These are phyloP conservation scores for Pardalotus punctatus DNA, from an alignment of 2,113 vertebrate genomes.

Conservation along the genomic window DNA sequence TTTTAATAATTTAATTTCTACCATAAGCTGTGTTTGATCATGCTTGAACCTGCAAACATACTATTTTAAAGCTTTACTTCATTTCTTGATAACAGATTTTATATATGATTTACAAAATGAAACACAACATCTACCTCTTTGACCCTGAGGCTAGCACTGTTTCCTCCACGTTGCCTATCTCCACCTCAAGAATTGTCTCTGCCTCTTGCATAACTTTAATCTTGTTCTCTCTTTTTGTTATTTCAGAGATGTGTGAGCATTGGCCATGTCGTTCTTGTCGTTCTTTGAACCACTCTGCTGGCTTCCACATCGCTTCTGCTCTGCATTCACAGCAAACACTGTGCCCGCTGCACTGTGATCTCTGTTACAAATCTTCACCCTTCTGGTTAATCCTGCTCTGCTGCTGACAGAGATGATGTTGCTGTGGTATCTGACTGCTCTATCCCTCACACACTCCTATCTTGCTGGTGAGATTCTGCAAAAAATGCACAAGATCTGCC, in stretches of 20 bases:
- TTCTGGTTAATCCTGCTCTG: not conserved
- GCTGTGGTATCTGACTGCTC: not conserved
- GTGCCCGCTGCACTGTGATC: not conserved
- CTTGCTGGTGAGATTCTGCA: not conserved
- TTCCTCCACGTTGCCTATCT: accelerated
- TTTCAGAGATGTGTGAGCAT: not conserved
- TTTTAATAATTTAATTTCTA: not conserved
- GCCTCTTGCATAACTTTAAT: not conserved
- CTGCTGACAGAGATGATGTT: not conserved
- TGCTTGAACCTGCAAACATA: not conserved
- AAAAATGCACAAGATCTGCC: not conserved
- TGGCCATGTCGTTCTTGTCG: not conserved
- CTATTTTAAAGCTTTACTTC: not conserved
- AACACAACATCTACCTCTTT: not conserved
- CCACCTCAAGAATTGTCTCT: not conserved
- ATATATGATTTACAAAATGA: not conserved
- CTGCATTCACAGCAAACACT: not conserved
- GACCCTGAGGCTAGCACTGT: not conserved
- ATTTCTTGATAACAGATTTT: not conserved
- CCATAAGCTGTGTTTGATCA: not conserved
- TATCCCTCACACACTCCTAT: not conserved
- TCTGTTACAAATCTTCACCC: not conserved
- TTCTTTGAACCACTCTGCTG: not conserved
- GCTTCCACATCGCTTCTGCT: not conserved
- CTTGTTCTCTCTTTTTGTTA: not conserved